Evolutionary conservation across 2,797 vertebrate genomes (phyloP), one percentile per base, ranked within the genome.

Genomic region (Pangasius macronema): DNA sequence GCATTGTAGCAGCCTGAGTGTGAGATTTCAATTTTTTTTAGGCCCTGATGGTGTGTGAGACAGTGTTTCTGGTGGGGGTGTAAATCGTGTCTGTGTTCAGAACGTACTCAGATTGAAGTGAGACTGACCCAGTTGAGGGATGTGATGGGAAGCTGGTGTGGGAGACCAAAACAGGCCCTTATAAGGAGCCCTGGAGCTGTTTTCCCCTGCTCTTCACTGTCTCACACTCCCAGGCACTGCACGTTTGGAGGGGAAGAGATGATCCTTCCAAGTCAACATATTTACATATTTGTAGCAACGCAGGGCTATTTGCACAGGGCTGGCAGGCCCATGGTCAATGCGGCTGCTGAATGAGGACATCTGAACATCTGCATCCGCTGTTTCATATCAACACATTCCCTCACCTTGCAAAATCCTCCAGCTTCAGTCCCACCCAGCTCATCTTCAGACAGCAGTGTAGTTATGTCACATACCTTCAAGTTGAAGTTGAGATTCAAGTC

Each of bases 251-350:
- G 91, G 93, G 93, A 94, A 95, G 94, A 94, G 93, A 93, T 93
- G 93, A 95, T 95, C 95, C 91, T 95, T 95, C 94, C 94, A 95
- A 95, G 95, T 95, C 94, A 95, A 96, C 94, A 95, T 96, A 96
- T 96, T 96, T 96, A 96, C 95, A 96, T 96, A 95, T 95, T 96
- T 96, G 93, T 91, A 92, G 92, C 83, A 89, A 94, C 91, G 93
- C 93, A 91, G 93, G 93, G 93, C 94, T 95, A 93, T 93, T 89
- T 92, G 92, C 87, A 88, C 89, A 93, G 94, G 94, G 93, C 95
- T 94, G 94, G 94, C 92, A 89, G 91, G 88, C 79, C 91, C 51
- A 89, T 94, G 93, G 94, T 94, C 93, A 94, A 90, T 88, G 88
- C 89, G 93, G 93, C 94, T 92, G 65, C 91, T 93, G 91, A 93